These are phyloP conservation scores for Trissolcus japonicus DNA, from an alignment of 2,888 invertebrate species.

Conservation along the genomic window DNA sequence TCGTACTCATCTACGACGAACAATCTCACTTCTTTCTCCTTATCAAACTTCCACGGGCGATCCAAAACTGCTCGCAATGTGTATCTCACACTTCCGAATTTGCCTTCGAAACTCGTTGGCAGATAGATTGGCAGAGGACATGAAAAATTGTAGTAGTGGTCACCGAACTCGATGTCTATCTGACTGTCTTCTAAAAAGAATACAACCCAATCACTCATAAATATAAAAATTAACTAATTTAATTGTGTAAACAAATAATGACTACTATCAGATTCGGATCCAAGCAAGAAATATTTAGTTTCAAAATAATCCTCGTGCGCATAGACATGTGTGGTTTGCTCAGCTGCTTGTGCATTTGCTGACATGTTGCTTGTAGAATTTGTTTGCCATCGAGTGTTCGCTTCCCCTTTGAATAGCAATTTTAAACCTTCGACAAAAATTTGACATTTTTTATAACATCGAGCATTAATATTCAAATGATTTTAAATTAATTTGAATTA, in stretches of 20 bases:
- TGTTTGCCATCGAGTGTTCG: slow-evolving; percentile 83
- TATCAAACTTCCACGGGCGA: slow-evolving; percentile 88
- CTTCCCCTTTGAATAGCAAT: slow-evolving; percentile 81
- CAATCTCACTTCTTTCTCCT: slow-evolving; percentile 86
- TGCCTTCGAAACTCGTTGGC: slow-evolving; percentile 84
- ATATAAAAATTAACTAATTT: not conserved
- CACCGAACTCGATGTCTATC: slow-evolving; percentile 83
- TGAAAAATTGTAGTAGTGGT: slow-evolving; percentile 85
- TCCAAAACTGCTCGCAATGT: slow-evolving; percentile 86
- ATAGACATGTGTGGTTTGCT: slow-evolving; percentile 79
- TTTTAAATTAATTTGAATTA: not conserved
- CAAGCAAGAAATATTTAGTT: slow-evolving; percentile 84
- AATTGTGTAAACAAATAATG: not conserved
- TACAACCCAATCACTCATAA: not conserved
- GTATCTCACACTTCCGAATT: slow-evolving; percentile 85
- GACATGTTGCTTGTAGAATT: not conserved
- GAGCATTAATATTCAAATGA: too few relatives aligned
- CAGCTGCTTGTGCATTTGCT: slow-evolving; percentile 75
- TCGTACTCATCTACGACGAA: slow-evolving; percentile 87
- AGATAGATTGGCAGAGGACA: slow-evolving; percentile 84
- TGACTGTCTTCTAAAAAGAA: not conserved
- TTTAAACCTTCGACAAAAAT: not conserved
- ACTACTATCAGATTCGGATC: slow-evolving; percentile 80
- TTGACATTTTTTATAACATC: not conserved
- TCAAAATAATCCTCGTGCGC: slow-evolving; percentile 88